Base-by-base conservation (phyloP, 2,888 invertebrate species). In the Metacarcinus magister region DNA sequence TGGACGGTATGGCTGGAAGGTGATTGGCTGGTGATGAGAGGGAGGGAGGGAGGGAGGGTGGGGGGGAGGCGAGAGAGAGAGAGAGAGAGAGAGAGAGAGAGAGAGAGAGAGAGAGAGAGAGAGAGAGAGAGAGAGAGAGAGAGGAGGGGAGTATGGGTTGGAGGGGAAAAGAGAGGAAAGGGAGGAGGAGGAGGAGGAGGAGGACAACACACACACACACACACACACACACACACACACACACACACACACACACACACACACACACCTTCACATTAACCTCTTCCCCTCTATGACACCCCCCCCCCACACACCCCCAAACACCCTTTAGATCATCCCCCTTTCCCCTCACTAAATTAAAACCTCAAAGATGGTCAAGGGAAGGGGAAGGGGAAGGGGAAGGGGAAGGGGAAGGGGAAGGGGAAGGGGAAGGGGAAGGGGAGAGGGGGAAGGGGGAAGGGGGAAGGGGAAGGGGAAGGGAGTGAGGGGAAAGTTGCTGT, bases 51-150 rank as follows among this genome's bases (percentile, higher is more conserved):
- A 32, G 91, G n/a, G 91, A n/a, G 91, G 44, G 91, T 13, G 91
- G 8, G 44, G 16, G 44, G 16, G n/a, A n/a, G 46, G 44, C 43
- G 91, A 43, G 43, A 46, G 91, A 46, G 91, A 91, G 43, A 46
- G 44, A 91, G 91, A 43, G 46, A 43, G 43, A 46, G 91, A 43
- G 82, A 82, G 82, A 82, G 82, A 32, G 82, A 82, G 82, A 32
- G 82, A 82, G 43, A 28, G 90, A 44, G 91, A 43, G 91, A 46
- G 91, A 91, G 44, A 46, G 91, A n/a, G 44, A 43, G 91, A 91
- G 91, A 46, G 43, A 46, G 19, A 7, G 23, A 23, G 44, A n/a
- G 44, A 23, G 19, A 91, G 91, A 23, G 46, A 4, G 0, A 23
- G 5, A n/a, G 91, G 8, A 23, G 10, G n/a, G 13, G 91, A 43